Evolutionary conservation across 2,888 invertebrate species (phyloP).

Genomic region (Lottia scabra): DNA sequence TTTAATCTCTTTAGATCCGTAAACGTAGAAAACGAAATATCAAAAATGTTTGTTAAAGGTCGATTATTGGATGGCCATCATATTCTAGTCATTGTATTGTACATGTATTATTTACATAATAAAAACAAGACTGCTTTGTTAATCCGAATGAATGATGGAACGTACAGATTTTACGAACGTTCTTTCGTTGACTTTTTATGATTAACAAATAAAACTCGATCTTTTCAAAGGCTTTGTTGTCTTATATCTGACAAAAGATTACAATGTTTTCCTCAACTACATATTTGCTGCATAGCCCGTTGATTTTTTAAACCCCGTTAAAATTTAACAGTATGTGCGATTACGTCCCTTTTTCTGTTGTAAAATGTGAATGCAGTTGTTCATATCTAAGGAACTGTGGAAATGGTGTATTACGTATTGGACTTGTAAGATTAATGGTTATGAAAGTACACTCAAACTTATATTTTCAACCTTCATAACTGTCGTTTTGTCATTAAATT

Average conservation of each 20-base stretch:
- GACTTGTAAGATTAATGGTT: too few species aligned
- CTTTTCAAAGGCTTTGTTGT: conserved; percentile 12
- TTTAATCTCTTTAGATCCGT: neutral
- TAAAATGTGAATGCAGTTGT: too few species aligned
- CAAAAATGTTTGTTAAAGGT: conserved; percentile 2
- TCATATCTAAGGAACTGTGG: too few species aligned
- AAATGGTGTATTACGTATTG: too few species aligned
- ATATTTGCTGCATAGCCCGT: neutral
- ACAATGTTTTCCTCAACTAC: neutral
- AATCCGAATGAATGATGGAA: neutral
- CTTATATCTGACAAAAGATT: conserved; percentile 1
- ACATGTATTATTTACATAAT: neutral
- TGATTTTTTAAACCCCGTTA: too few species aligned
- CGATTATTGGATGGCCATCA: neutral
- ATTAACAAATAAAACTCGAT: conserved; percentile 14
- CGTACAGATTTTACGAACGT: conserved; percentile 5
- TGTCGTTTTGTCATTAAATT: too few species aligned
- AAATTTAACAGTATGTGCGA: too few species aligned
- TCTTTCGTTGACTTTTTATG: conserved; percentile 9
- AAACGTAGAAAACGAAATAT: conserved; percentile 1
- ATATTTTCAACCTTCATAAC: too few species aligned
- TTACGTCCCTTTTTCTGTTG: too few species aligned
- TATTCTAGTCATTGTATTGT: neutral
- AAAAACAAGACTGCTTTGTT: neutral
- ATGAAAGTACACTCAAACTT: too few species aligned